Percentiles rank a stretch among this genome's conserved stretches.
Evolutionary conservation across 2,113 vertebrate genomes (phyloP).

Genomic region (Tricholaema leucomelas): DNA sequence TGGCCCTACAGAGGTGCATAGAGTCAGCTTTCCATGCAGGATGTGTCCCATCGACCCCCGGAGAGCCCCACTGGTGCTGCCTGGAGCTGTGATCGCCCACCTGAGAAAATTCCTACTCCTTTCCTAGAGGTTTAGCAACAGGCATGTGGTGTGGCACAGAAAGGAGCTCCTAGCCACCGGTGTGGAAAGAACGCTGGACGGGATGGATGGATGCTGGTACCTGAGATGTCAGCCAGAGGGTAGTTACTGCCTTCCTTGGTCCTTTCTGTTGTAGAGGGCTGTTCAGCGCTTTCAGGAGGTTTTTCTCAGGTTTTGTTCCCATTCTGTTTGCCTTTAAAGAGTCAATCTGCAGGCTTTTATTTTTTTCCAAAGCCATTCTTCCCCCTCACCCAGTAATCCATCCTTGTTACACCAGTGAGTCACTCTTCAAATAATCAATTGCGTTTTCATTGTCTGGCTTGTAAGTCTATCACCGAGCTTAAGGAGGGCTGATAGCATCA

Average conservation of each 20-base stretch:
- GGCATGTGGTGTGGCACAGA: not conserved
- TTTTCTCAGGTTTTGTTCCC: not conserved
- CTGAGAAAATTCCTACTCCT: not conserved
- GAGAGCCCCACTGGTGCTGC: not conserved
- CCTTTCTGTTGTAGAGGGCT: not conserved
- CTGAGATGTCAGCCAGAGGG: not conserved
- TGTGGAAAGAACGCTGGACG: not conserved
- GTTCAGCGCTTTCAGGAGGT: not conserved
- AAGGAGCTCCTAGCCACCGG: not conserved
- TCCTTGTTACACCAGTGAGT: constrained; percentile 38
- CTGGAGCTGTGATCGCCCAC: fast-evolving
- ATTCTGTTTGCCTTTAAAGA: constrained; percentile 36
- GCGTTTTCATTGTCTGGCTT: constrained; percentile 38
- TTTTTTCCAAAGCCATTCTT: not conserved
- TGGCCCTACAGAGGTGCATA: fast-evolving
- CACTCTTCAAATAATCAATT: constrained; percentile 62
- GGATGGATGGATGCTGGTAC: not conserved
- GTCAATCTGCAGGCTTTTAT: not conserved
- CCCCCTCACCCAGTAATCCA: not conserved
- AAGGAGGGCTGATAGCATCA: constrained; percentile 10
- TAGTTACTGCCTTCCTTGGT: not conserved
- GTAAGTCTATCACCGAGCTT: constrained; percentile 28
- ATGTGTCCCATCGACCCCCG: not conserved
- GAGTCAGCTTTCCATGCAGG: fast-evolving
- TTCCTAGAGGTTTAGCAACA: not conserved